Percentiles rank a stretch among this genome's conserved stretches.
phyloP scores from a whole-genome alignment of 2,888 invertebrate species.

The Lagria hirta region DNA sequence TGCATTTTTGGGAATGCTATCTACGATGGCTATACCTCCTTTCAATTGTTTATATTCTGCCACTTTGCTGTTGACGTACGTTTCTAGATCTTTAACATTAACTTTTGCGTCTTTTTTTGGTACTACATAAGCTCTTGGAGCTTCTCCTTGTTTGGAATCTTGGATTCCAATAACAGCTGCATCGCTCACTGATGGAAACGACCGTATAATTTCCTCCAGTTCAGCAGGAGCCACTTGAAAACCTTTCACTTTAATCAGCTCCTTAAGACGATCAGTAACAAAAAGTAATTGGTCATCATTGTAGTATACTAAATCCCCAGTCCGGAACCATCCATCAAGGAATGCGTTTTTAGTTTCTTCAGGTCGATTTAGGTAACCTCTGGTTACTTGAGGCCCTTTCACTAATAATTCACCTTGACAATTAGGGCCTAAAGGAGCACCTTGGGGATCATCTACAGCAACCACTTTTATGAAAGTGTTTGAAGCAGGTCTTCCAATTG shows the following conservation, averaged over 20 bases:
- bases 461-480: conserved; percentile 68
- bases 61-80: conserved; percentile 67
- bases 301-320: conserved; percentile 62
- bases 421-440: conserved; percentile 41
- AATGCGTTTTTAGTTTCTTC: conserved; percentile 71
- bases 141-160: conserved; percentile 68
- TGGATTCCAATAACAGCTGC: conserved; percentile 81
- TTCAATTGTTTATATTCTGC: conserved; percentile 73
- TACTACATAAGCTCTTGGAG: conserved; percentile 74
- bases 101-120: conserved; percentile 53
- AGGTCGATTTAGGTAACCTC: conserved; percentile 74
- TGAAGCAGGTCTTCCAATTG: conserved; percentile 61
- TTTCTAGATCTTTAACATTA: conserved; percentile 60
- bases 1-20: conserved; percentile 60
- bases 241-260: conserved; percentile 73
- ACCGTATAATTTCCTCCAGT: conserved; percentile 71
- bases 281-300: conserved; percentile 67
- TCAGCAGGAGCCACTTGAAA: conserved; percentile 88
- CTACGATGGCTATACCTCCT: conserved; percentile 58
- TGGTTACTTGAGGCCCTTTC: conserved; percentile 80
- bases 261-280: conserved; percentile 77
- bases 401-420: conserved; percentile 73
- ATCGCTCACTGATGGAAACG: conserved; percentile 74
- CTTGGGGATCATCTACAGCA: conserved; percentile 41
- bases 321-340: conserved; percentile 73